Conservation (phyloP, 2,113 vertebrate genomes). For the Pantherophis guttatus region DNA sequence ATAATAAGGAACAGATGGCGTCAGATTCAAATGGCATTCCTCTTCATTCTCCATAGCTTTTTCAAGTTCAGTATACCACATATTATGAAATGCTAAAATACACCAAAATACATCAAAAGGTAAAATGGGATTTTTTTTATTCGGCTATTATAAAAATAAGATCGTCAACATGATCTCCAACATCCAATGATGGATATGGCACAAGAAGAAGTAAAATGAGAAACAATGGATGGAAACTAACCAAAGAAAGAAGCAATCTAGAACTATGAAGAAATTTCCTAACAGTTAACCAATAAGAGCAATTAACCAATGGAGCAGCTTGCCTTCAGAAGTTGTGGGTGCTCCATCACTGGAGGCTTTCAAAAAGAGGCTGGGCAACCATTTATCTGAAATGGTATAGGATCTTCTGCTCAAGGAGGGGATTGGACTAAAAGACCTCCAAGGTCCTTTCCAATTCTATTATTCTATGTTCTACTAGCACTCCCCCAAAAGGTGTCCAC, state of each 20-base stretch:
- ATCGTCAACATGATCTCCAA: no score
- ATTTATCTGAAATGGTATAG: neutral
- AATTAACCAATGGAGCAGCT: neutral
- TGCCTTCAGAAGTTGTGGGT: neutral
- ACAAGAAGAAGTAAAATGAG: neutral
- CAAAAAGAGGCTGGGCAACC: neutral
- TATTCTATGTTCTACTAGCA: neutral
- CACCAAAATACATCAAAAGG: neutral
- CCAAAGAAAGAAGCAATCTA: neutral
- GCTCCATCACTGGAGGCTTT: neutral
- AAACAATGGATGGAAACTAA: neutral
- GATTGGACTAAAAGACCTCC: neutral
- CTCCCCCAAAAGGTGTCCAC: neutral
- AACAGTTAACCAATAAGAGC: neutral
- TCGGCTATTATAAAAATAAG: no score
- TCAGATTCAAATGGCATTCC: neutral
- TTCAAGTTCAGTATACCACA: neutral
- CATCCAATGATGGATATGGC: no score
- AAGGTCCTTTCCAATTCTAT: neutral
- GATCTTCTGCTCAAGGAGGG: neutral
- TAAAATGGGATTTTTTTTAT: neutral
- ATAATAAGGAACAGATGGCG: conserved; percentile 20
- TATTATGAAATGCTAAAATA: neutral
- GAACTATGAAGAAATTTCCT: neutral
- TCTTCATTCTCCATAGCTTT: conserved; percentile 22